Evolutionary conservation across 92 coral and sea anemone genomes (phyloP).

Genomic region (Heteractis magnifica): DNA sequence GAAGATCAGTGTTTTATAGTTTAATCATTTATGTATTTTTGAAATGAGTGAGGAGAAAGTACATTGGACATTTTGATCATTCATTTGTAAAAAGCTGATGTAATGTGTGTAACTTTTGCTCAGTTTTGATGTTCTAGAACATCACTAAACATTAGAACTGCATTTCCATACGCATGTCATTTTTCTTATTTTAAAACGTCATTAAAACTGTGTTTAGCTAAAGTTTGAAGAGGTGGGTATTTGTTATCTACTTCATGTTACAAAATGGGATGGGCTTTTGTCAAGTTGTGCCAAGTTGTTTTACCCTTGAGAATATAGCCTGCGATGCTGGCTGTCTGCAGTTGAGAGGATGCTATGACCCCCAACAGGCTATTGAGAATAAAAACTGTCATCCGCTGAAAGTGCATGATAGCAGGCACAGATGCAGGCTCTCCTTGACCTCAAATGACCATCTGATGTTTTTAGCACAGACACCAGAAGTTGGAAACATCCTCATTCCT

Average conservation of each 20-base stretch:
- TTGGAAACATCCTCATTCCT: too few relatives aligned
- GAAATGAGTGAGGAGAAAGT: background rate
- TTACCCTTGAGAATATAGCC: background rate
- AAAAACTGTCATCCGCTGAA: too few relatives aligned
- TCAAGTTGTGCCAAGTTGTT: too few relatives aligned
- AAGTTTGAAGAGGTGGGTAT: background rate
- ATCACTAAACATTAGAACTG: slow-evolving; percentile 10
- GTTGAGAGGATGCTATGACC: too few relatives aligned
- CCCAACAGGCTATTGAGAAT: too few relatives aligned
- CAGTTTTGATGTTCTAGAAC: background rate
- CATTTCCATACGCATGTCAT: slow-evolving; percentile 19
- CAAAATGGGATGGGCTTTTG: too few relatives aligned
- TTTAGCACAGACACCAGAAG: too few relatives aligned
- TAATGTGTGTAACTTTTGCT: background rate
- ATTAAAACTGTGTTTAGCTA: background rate
- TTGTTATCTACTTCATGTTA: too few relatives aligned
- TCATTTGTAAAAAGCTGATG: background rate
- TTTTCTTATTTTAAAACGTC: background rate
- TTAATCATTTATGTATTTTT: background rate
- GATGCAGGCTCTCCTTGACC: too few relatives aligned
- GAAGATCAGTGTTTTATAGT: background rate
- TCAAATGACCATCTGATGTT: too few relatives aligned
- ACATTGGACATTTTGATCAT: background rate
- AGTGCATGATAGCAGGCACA: too few relatives aligned
- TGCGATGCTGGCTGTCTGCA: too few relatives aligned